Conservation (phyloP, 30 jellyfish, hydroid and myxozoan species). For the Hydractinia symbiolongicarpus region DNA sequence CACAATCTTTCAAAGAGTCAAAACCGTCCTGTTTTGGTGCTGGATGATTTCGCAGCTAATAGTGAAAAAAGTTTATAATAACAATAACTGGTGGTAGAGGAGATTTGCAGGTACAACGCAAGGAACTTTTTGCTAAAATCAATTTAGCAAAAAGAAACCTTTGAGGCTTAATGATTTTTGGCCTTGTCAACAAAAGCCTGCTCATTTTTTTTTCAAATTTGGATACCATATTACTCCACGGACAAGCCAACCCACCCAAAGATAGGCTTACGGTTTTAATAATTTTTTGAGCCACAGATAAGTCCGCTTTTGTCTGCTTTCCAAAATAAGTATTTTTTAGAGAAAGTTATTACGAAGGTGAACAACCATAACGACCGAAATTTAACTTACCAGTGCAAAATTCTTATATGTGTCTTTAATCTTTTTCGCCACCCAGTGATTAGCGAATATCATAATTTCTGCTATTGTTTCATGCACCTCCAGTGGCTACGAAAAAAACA, state of each 20-base stretch:
- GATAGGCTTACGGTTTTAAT: too few species aligned
- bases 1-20: slow-evolving; percentile 19
- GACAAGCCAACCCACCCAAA: too few species aligned
- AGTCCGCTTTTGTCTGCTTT: too few species aligned
- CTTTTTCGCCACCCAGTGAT: slow-evolving; percentile 41
- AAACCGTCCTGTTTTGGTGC: slow-evolving; percentile 33
- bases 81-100: neutral
- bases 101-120: neutral
- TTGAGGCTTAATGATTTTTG: too few species aligned
- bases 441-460: slow-evolving; percentile 43
- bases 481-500: neutral
- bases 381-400: slow-evolving; percentile 15
- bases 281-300: too few species aligned
- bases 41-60: slow-evolving; percentile 37
- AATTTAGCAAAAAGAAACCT: too few species aligned
- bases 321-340: too few species aligned
- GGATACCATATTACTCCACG: too few species aligned
- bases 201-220: too few species aligned
- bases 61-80: neutral
- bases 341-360: too few species aligned
- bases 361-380: neutral
- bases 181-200: too few species aligned
- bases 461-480: slow-evolving; percentile 38
- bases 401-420: slow-evolving; percentile 13
- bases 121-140: too few species aligned